phyloP scores from a whole-genome alignment of 1,140 invertebrate species.

The Papilio polyxenes region DNA sequence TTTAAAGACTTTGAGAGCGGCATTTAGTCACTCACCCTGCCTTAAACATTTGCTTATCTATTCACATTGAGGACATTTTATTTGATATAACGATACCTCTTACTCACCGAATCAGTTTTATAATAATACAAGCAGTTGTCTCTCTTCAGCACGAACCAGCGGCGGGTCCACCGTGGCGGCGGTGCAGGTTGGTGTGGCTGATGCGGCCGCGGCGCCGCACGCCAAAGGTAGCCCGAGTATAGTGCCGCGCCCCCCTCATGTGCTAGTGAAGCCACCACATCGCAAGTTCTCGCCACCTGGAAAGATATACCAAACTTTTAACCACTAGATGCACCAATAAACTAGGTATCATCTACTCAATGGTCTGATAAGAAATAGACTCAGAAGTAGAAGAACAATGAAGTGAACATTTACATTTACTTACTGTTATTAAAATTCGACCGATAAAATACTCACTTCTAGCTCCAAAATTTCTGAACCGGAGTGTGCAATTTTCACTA shows the following conservation, averaged over 20 bases:
- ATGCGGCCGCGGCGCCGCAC: conserved; percentile 81
- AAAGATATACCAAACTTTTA: conserved; percentile 10
- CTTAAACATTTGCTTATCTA: neutral
- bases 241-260: conserved; percentile 83
- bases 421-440: neutral
- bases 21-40: no score
- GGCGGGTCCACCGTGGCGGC: conserved; percentile 88
- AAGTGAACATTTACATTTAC: no score
- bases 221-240: conserved; percentile 90
- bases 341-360: no score
- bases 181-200: conserved; percentile 80
- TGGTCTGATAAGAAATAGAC: no score
- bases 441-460: conserved; percentile 81
- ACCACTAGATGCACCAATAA: no score
- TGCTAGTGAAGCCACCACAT: conserved; percentile 85
- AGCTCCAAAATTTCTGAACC: conserved; percentile 92
- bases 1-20: no score
- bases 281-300: conserved; percentile 90
- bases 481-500: conserved; percentile 95
- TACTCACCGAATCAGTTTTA: conserved; percentile 90
- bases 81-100: neutral
- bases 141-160: conserved; percentile 94
- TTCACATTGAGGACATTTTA: neutral
- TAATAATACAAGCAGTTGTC: conserved; percentile 98
- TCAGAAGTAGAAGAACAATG: no score